A percentile compares a stretch with the other conserved stretches of the same genome.
phyloP scores from a whole-genome alignment of 2,797 vertebrate species.

The Helostoma temminkii region DNA sequence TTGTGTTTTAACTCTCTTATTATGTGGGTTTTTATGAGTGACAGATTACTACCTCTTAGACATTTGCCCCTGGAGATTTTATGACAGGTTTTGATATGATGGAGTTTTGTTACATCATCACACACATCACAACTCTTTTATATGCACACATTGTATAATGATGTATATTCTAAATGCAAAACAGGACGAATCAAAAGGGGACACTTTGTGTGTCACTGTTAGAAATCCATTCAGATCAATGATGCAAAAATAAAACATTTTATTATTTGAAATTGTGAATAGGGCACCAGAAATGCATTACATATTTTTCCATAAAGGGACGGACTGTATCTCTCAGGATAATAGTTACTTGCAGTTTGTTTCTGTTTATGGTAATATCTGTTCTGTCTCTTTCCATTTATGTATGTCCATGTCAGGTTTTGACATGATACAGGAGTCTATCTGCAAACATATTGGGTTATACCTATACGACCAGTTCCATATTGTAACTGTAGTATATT shows the following conservation, averaged over 20 bases:
- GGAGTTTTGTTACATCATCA: background rate
- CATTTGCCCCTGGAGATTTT: background rate
- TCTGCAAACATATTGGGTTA: background rate
- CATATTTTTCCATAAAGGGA: background rate
- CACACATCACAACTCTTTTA: background rate
- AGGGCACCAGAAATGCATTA: background rate
- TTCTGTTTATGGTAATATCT: background rate
- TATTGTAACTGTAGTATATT: background rate
- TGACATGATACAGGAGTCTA: background rate
- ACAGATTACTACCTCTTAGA: background rate
- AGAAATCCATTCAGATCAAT: background rate
- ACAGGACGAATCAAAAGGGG: background rate
- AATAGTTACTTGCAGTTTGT: background rate
- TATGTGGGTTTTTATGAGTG: background rate
- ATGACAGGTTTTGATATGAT: constrained; percentile 7
- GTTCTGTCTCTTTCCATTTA: background rate
- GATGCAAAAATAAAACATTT: background rate
- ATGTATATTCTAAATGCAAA: too few species aligned
- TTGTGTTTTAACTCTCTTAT: constrained; percentile 8
- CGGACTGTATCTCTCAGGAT: background rate
- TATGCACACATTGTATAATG: background rate
- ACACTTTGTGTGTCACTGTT: background rate
- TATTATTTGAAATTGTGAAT: background rate
- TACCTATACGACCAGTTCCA: background rate
- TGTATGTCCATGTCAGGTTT: background rate